Conservation (phyloP, 92 coral and sea anemone genomes). For the Pocillopora meandrina region DNA sequence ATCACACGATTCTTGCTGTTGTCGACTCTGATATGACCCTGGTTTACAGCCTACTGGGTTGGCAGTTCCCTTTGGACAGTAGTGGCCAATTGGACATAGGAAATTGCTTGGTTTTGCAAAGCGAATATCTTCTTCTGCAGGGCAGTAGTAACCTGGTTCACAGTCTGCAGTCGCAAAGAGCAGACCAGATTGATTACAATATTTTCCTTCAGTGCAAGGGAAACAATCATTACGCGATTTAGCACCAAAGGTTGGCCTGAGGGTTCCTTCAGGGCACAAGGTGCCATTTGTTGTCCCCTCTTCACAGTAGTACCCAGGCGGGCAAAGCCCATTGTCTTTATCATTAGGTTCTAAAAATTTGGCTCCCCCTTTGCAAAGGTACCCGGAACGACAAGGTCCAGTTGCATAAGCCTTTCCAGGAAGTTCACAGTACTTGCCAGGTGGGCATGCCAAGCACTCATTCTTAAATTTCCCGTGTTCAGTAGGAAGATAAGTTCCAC, state of each 20-base stretch:
- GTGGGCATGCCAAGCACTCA: slow-evolving; percentile 81
- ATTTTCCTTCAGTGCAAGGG: slow-evolving; percentile 85
- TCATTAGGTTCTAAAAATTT: slow-evolving; percentile 65
- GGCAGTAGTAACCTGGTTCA: slow-evolving; percentile 82
- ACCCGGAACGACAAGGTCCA: slow-evolving; percentile 79
- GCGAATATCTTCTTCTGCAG: slow-evolving; percentile 71
- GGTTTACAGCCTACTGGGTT: slow-evolving; percentile 88
- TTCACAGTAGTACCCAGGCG: slow-evolving; percentile 75
- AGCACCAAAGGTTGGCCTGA: slow-evolving; percentile 78
- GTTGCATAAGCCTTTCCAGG: slow-evolving; percentile 71
- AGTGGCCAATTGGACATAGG: slow-evolving; percentile 82
- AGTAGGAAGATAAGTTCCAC: slow-evolving; percentile 79
- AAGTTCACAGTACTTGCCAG: slow-evolving; percentile 74
- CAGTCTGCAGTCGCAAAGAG: slow-evolving; percentile 68
- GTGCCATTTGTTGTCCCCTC: slow-evolving; percentile 87
- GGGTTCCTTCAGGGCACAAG: slow-evolving; percentile 85
- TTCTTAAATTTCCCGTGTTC: slow-evolving; percentile 59
- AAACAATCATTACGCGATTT: slow-evolving; percentile 68
- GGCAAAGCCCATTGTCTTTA: slow-evolving; percentile 70
- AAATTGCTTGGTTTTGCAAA: slow-evolving; percentile 73
- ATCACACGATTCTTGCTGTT: slow-evolving; percentile 59
- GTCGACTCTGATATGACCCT: slow-evolving; percentile 85
- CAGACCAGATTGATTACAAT: slow-evolving; percentile 82
- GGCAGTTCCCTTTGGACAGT: slow-evolving; percentile 82
- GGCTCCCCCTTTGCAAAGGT: slow-evolving; percentile 81